phyloP scores from a whole-genome alignment of 2,113 vertebrate species.

The Mirounga angustirostris region DNA sequence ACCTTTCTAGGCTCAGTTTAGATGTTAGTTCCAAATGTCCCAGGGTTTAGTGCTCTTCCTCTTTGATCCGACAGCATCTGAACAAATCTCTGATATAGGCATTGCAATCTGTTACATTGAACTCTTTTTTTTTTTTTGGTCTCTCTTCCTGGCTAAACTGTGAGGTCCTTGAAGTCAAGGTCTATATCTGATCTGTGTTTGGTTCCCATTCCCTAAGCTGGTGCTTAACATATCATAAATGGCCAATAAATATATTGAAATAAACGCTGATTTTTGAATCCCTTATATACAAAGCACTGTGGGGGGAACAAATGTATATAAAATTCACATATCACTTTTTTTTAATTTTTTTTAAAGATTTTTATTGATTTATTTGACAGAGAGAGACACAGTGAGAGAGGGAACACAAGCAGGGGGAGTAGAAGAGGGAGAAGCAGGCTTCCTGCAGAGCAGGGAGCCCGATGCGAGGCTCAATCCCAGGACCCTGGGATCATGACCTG shows the following conservation, averaged over 20 bases:
- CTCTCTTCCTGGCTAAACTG: neutral
- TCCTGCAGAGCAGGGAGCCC: too few species aligned
- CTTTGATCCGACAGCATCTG: neutral
- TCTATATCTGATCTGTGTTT: neutral
- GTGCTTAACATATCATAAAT: neutral
- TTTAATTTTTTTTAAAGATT: too few species aligned
- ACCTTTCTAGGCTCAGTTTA: neutral
- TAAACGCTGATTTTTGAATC: slow-evolving; percentile 34
- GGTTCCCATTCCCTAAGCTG: neutral
- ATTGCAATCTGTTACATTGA: neutral
- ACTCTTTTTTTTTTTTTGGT: neutral
- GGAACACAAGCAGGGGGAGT: too few species aligned
- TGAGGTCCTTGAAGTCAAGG: neutral
- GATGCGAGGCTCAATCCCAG: too few species aligned
- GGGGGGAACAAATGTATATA: neutral
- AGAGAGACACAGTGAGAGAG: too few species aligned
- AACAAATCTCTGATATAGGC: neutral
- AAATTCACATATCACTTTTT: neutral
- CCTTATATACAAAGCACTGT: neutral
- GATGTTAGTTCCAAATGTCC: neutral
- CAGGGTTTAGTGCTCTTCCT: neutral
- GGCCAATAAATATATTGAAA: slow-evolving; percentile 28
- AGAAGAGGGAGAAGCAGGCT: too few species aligned
- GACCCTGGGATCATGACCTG: too few species aligned
- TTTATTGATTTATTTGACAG: too few species aligned